A percentile compares a stretch with the other conserved stretches of the same genome.
Evolutionary conservation across 2,888 invertebrate species (phyloP).

Genomic region (Eucera pruinosa): DNA sequence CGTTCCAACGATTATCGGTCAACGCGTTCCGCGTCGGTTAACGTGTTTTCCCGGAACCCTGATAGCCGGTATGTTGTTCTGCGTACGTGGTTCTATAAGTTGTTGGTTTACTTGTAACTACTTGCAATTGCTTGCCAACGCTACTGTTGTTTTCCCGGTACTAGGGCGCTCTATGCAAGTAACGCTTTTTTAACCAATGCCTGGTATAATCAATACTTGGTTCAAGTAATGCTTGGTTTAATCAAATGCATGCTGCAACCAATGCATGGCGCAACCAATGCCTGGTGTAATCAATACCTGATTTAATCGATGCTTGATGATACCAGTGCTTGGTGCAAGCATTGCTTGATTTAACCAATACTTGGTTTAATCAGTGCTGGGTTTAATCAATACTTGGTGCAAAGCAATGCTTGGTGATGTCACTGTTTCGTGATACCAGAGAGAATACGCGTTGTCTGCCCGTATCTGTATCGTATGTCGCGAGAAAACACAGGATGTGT

Average conservation of each 20-base stretch:
- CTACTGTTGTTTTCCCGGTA: not conserved
- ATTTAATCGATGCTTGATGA: no score
- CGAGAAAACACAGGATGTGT: conserved; percentile 6
- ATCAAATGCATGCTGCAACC: no score
- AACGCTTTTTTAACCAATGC: no score
- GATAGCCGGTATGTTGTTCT: conserved; percentile 17
- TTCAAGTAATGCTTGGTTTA: no score
- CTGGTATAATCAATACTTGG: no score
- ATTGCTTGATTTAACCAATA: no score
- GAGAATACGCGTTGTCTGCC: not conserved
- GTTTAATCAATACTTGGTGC: no score
- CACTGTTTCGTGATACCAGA: not conserved
- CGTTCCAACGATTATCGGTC: conserved; percentile 41
- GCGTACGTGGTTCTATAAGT: conserved; percentile 3
- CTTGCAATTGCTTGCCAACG: not conserved
- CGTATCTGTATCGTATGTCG: conserved; percentile 20
- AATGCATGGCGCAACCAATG: no score
- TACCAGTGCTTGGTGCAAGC: not conserved
- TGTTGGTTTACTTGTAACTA: not conserved
- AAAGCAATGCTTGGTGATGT: no score
- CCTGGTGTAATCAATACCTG: no score
- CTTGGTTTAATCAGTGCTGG: no score
- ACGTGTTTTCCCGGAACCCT: conserved; percentile 50
- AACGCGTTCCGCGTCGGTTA: conserved; percentile 34
- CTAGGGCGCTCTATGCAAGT: no score